Evolutionary conservation across 2,113 vertebrate genomes (phyloP).

Genomic region (Oxyruncus cristatus): DNA sequence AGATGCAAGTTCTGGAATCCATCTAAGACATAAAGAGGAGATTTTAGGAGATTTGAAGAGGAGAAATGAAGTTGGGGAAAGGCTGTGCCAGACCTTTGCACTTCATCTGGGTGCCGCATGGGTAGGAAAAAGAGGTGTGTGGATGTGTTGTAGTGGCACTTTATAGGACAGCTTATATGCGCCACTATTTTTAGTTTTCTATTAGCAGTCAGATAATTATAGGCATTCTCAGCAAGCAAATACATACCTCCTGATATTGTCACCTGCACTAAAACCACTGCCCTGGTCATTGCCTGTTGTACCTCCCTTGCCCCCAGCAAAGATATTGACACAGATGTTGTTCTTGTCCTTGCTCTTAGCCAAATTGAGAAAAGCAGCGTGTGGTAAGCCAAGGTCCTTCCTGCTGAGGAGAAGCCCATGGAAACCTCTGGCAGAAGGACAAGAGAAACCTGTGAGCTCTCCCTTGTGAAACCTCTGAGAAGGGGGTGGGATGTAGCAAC

Average conservation of each 20-base stretch:
- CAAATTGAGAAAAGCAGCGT: fast-evolving
- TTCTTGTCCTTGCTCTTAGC: not conserved
- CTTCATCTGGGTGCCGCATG: not conserved
- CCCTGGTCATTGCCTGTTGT: not conserved
- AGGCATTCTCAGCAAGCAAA: not conserved
- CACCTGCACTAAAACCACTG: not conserved
- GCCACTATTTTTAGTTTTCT: not conserved
- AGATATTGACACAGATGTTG: not conserved
- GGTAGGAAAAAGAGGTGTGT: not conserved
- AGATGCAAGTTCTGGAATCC: not conserved
- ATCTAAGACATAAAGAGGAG: not conserved
- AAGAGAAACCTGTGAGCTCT: not conserved
- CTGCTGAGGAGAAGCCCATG: not conserved
- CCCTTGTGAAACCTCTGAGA: not conserved
- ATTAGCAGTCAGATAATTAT: not conserved
- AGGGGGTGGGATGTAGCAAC: not conserved
- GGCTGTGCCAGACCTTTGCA: not conserved
- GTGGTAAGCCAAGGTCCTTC: not conserved
- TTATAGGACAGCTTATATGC: not conserved
- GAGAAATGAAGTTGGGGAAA: not conserved
- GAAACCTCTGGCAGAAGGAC: not conserved
- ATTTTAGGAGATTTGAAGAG: not conserved
- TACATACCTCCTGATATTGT: not conserved
- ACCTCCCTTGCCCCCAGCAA: not conserved
- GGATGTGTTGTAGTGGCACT: not conserved